Evolutionary conservation across 2,797 vertebrate species (phyloP), one percentile per base, ranked within the genome.

Genomic region (Acrocephalus scirpaceus): DNA sequence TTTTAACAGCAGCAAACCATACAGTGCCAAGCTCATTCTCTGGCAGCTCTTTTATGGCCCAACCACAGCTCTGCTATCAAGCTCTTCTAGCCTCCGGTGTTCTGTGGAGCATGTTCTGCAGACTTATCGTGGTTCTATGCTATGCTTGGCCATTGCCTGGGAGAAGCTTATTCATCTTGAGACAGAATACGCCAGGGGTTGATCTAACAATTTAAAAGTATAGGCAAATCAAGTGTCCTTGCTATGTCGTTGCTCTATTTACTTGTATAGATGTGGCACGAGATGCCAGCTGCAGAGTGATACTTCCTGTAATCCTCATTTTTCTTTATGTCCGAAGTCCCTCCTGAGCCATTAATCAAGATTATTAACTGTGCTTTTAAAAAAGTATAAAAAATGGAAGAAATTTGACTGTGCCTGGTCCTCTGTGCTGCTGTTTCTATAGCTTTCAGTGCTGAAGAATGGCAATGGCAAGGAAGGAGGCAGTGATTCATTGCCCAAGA

Each of bases 391-490:
- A 92, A 88, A 91, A 13, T 3, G 2, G 7, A 34, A 84, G 44
- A 87, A 93, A 69, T 51, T 32, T 25, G 69, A 2, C 62, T 75
- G 34, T 40, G 50, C 48, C 17, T 67, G 66, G 15, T 56, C 91
- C 72, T 91, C 93, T 84, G 38, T 86, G 72, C 80, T 81, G 69
- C 84, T 88, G 54, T 90, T 90, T 83, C 88, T 85, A 34, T 30
- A 82, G 65, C 54, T 58, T 62, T 65, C 42, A 67, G 36, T 53
- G 29, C 34, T 87, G 72, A 94, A 92, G 71, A 94, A 86, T 51
- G 48, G 64, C 62, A 69, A 92, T n/a, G n/a, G n/a, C 74, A 88
- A 78, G 45, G 56, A 90, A 91, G n/a, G 45, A 58, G 26, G 34
- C 1, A 0, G 48, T 36, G 34, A 66, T 50, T 44, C 60, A 51